A percentile compares a stretch with the other conserved stretches of the same genome.
Evolutionary conservation across 2,797 vertebrate genomes (phyloP).

Genomic region (Chaetophractus vellerosus): DNA sequence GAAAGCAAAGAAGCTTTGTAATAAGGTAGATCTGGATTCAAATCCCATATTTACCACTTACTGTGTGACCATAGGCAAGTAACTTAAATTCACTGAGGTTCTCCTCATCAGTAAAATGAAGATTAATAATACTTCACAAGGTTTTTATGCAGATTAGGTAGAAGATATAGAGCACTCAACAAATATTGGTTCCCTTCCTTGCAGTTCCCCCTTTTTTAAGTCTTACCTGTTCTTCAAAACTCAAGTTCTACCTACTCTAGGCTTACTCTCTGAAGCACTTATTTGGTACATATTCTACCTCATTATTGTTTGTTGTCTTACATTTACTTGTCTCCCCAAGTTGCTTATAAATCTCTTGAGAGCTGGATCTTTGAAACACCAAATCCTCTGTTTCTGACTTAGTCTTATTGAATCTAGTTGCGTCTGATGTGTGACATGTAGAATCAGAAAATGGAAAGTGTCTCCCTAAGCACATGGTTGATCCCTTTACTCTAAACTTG

Average conservation of each 20-base stretch:
- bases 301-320: background rate
- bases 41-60: background rate
- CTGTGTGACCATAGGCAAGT: background rate
- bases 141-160: background rate
- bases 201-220: background rate
- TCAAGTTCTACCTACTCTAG: background rate
- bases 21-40: background rate
- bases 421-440: background rate
- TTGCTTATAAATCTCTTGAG: conserved; percentile 16
- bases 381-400: background rate
- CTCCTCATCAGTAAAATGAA: conserved; percentile 25
- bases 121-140: background rate
- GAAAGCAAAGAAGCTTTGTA: background rate
- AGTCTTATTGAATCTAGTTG: background rate
- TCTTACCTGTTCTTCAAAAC: background rate
- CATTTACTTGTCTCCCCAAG: background rate
- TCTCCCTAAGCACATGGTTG: background rate
- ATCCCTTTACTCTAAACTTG: background rate
- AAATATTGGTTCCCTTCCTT: background rate
- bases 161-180: background rate
- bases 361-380: conserved; percentile 33
- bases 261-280: conserved; percentile 20
- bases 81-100: conserved; percentile 37
- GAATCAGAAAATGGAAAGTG: background rate
- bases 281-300: background rate